A percentile compares a stretch with the other conserved stretches of the same genome.
phyloP scores from a whole-genome alignment of 2,113 vertebrate genomes.

The Turnix velox region DNA sequence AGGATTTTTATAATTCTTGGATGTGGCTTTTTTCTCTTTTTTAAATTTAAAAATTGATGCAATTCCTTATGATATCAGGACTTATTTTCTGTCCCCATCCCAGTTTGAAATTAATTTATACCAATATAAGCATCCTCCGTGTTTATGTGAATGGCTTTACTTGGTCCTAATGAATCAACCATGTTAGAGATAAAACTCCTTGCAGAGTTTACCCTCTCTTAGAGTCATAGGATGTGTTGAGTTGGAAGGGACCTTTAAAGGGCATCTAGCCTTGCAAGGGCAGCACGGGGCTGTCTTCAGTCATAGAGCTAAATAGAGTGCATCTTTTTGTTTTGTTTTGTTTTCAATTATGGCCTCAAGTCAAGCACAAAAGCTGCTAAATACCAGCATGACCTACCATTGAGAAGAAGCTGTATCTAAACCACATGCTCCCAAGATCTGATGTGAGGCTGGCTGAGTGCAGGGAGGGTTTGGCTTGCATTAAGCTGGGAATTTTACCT shows the following conservation, averaged over 20 bases:
- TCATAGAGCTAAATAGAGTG: not conserved
- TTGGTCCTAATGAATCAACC: not conserved
- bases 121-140: not conserved
- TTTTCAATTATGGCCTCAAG: conserved; percentile 3
- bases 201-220: not conserved
- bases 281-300: not conserved
- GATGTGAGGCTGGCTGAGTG: not conserved
- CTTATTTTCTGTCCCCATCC: not conserved
- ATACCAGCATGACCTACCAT: not conserved
- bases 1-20: not conserved
- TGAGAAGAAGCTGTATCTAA: not conserved
- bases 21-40: not conserved
- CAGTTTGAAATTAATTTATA: not conserved
- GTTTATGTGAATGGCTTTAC: not conserved
- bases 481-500: not conserved
- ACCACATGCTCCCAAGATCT: not conserved
- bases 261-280: not conserved
- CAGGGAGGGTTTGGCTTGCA: not conserved
- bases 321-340: not conserved
- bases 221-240: no score
- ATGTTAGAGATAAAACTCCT: not conserved
- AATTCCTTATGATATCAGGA: not conserved
- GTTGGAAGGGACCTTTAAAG: no score
- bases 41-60: not conserved
- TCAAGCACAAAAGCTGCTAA: not conserved